phyloP scores from a whole-genome alignment of 1,140 invertebrate genomes.

The Lasioglossum baleicum region DNA sequence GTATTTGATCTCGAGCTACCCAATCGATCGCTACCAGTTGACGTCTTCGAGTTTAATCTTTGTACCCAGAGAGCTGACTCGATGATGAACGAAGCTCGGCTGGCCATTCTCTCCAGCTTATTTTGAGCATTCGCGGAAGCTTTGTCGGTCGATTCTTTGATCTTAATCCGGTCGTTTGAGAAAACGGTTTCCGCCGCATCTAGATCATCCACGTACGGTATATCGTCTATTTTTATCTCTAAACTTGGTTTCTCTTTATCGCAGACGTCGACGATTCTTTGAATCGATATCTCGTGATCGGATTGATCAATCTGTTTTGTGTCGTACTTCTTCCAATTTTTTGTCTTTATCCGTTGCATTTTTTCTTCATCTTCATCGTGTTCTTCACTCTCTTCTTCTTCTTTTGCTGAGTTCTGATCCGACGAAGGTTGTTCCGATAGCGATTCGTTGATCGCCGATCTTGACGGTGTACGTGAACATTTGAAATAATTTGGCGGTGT shows the following conservation, averaged over 20 bases:
- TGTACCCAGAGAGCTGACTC: conserved; percentile 61
- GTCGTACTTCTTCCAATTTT: background rate
- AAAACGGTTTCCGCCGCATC: conserved; percentile 4
- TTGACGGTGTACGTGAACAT: conserved; percentile 12
- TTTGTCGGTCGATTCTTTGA: background rate
- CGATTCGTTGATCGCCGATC: conserved; percentile 17
- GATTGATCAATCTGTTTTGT: background rate
- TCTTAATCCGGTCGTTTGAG: background rate
- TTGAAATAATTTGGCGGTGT: background rate
- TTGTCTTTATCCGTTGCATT: too few relatives aligned
- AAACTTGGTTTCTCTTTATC: background rate
- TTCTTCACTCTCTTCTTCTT: background rate
- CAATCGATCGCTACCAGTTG: background rate
- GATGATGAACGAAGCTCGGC: conserved; percentile 55
- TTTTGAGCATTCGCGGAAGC: background rate
- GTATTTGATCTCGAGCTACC: conserved; percentile 70
- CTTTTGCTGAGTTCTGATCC: background rate
- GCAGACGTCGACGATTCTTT: background rate
- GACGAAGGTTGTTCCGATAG: conserved; percentile 11
- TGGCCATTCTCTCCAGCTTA: conserved; percentile 26
- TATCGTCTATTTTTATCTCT: conserved; percentile 19
- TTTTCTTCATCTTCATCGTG: background rate
- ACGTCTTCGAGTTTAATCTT: conserved; percentile 17
- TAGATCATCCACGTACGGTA: conserved; percentile 37
- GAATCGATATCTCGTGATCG: background rate